Conservation (phyloP, 2,888 invertebrate species). For the Mongoloraphidia duomilia region DNA sequence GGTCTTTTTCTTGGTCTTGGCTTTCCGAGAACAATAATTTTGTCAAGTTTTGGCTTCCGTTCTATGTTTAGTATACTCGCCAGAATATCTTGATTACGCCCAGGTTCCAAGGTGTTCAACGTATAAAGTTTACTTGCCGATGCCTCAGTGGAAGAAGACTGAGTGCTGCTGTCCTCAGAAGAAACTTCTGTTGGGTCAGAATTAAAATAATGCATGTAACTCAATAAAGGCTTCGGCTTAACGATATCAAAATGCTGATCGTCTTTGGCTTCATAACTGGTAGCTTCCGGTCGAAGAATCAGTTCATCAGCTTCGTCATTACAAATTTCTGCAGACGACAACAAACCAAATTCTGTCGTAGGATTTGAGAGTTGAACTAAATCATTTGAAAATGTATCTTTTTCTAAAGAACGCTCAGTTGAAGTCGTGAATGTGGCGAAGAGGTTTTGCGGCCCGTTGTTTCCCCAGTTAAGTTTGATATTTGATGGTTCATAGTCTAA, state of each 20-base stretch:
- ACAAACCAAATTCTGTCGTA: too few species aligned
- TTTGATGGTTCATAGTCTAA: too few species aligned
- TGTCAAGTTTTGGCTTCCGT: slow-evolving; percentile 12
- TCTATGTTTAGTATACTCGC: slow-evolving; percentile 14
- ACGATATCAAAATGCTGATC: slow-evolving; percentile 1
- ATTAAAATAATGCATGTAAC: slow-evolving; percentile 3
- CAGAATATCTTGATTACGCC: slow-evolving; percentile 14
- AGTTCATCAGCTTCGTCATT: too few species aligned
- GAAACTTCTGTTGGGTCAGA: background rate
- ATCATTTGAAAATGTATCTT: too few species aligned
- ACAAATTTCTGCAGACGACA: too few species aligned
- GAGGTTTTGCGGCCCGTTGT: too few species aligned
- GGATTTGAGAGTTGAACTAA: too few species aligned
- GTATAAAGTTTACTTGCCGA: background rate
- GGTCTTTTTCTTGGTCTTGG: slow-evolving; percentile 9
- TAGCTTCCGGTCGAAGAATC: too few species aligned
- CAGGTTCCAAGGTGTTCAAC: slow-evolving; percentile 4
- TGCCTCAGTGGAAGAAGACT: background rate
- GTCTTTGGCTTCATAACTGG: background rate
- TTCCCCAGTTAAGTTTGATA: too few species aligned
- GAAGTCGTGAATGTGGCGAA: too few species aligned
- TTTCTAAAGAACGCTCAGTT: too few species aligned
- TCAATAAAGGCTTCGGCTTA: slow-evolving; percentile 4
- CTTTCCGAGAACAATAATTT: slow-evolving; percentile 16
- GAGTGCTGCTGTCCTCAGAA: background rate